phyloP scores from a whole-genome alignment of 92 coral and sea anemone genomes.

The Porites lobata region DNA sequence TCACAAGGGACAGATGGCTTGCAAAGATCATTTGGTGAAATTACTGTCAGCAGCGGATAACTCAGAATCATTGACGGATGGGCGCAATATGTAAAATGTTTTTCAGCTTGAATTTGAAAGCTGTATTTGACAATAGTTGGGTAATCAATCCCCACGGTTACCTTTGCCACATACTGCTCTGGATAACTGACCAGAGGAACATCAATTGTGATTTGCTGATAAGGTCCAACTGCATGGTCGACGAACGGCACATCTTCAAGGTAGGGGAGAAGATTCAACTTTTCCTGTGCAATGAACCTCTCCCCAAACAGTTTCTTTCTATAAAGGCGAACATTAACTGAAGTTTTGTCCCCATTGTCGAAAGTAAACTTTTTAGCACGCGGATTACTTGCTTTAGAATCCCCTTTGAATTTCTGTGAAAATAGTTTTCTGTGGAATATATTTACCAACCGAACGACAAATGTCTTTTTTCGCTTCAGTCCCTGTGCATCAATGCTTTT shows the following conservation, averaged over 20 bases:
- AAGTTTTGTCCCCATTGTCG: slow-evolving; percentile 11
- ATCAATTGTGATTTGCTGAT: background rate
- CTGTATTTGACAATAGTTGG: slow-evolving; percentile 40
- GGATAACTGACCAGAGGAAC: background rate
- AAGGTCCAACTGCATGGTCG: background rate
- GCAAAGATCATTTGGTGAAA: slow-evolving; percentile 11
- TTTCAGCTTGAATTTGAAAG: slow-evolving; percentile 30
- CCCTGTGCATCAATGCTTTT: slow-evolving; percentile 18
- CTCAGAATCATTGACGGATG: slow-evolving; percentile 49
- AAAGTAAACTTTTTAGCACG: slow-evolving; percentile 1
- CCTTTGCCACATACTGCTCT: background rate
- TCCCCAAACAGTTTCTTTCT: slow-evolving; percentile 50
- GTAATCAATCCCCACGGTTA: background rate
- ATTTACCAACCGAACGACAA: slow-evolving; percentile 9
- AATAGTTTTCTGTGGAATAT: background rate
- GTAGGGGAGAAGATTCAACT: background rate
- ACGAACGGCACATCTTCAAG: background rate
- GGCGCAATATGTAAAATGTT: slow-evolving; percentile 4
- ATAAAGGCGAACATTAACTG: slow-evolving; percentile 17
- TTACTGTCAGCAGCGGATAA: slow-evolving; percentile 33
- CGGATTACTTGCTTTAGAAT: background rate
- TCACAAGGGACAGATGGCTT: slow-evolving; percentile 51
- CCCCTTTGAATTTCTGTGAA: slow-evolving; percentile 20
- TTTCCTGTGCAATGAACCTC: background rate
- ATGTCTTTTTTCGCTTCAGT: slow-evolving; percentile 38